These are phyloP conservation scores for Amphimedon queenslandica DNA, from an alignment of 37 sponge, comb jelly and placozoan species.

Conservation along the genomic window DNA sequence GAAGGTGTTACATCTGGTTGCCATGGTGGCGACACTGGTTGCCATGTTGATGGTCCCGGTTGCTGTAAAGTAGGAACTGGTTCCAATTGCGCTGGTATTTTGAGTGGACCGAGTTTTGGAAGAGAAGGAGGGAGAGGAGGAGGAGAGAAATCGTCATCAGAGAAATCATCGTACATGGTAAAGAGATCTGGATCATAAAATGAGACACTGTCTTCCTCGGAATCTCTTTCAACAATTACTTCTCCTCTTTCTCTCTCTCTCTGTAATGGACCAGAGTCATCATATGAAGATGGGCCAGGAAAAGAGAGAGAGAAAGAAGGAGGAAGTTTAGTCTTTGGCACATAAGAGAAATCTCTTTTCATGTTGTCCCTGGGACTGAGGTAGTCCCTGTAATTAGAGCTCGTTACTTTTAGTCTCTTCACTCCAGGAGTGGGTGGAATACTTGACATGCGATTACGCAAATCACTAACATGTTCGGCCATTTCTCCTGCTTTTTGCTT, in stretches of 20 bases:
- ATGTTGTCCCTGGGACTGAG: neutral
- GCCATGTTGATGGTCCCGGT: too few species aligned
- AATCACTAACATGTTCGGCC: constrained; percentile 35
- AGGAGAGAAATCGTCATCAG: neutral
- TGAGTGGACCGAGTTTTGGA: too few species aligned
- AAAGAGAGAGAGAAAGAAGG: neutral
- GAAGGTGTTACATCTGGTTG: too few species aligned
- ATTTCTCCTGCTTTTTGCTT: constrained; percentile 8
- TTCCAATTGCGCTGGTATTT: too few species aligned
- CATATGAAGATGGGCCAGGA: neutral
- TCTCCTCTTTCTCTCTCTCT: too few species aligned
- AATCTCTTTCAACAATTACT: neutral
- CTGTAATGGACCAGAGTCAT: too few species aligned
- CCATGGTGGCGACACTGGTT: too few species aligned
- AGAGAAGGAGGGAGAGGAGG: neutral
- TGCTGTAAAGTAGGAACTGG: too few species aligned
- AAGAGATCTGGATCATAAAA: neutral
- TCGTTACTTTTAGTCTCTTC: constrained; percentile 53
- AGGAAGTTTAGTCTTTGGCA: neutral
- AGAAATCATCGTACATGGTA: neutral
- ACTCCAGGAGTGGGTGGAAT: constrained; percentile 58
- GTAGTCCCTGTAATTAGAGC: constrained; percentile 1
- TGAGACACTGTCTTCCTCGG: neutral
- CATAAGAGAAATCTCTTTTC: neutral
- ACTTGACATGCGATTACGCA: constrained; percentile 28